Percentiles rank a stretch among this genome's conserved stretches.
These are phyloP conservation scores for Sebastes flavidus DNA, from an alignment of 2,797 vertebrate genomes.

Conservation along the genomic window DNA sequence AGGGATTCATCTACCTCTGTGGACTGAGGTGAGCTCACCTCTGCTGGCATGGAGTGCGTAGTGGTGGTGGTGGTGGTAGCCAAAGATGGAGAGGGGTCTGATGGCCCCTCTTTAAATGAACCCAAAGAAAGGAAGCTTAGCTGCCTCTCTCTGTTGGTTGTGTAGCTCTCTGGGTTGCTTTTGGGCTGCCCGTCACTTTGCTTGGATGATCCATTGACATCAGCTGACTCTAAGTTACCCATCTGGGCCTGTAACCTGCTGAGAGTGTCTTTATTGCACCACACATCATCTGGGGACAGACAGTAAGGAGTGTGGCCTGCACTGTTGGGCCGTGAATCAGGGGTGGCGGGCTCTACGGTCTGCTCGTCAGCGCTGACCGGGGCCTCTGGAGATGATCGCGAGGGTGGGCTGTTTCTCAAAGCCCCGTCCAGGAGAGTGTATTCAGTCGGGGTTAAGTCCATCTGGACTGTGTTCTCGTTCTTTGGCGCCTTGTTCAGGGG, in stretches of 20 bases:
- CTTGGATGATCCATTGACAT: conserved; percentile 58
- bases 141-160: conserved; percentile 83
- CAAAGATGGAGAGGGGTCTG: conserved; percentile 89
- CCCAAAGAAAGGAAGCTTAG: conserved; percentile 88
- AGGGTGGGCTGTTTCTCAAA: conserved; percentile 76
- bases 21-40: conserved; percentile 95
- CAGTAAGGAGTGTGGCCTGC: conserved; percentile 87
- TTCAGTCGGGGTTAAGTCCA: conserved; percentile 85
- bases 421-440: conserved; percentile 81
- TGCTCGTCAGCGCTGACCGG: conserved; percentile 85
- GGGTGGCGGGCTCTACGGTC: conserved; percentile 84
- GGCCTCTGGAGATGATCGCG: conserved; percentile 66
- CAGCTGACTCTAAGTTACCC: conserved; percentile 63
- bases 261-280: conserved; percentile 76
- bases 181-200: conserved; percentile 64
- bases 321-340: conserved; percentile 82
- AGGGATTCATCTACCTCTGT: conserved; percentile 97
- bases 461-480: conserved; percentile 78
- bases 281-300: conserved; percentile 82
- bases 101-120: conserved; percentile 85
- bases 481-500: conserved; percentile 80
- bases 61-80: conserved; percentile 85
- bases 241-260: conserved; percentile 75
- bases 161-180: conserved; percentile 75
- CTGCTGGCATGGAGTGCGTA: conserved; percentile 91